Percentiles rank a stretch among this genome's conserved stretches.
These are phyloP conservation scores for Oriolus oriolus DNA, from an alignment of 2,113 vertebrate species.

Conservation along the genomic window DNA sequence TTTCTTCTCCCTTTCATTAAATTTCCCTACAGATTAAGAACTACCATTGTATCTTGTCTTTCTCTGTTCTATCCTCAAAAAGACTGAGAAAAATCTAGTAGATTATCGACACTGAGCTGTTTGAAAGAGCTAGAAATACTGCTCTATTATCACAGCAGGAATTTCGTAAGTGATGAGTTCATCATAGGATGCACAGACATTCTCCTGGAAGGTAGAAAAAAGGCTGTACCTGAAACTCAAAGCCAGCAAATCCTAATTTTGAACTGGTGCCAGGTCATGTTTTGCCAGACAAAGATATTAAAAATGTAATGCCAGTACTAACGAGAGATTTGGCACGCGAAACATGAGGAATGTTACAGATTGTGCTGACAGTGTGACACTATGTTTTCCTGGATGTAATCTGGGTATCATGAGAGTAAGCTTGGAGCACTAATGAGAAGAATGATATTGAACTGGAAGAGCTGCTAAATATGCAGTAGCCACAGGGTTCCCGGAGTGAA, in stretches of 20 bases:
- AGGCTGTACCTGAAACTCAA: conserved; percentile 46
- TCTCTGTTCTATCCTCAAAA: conserved; percentile 6
- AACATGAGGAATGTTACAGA: conserved; percentile 49
- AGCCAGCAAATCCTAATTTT: background rate
- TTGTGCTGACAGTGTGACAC: conserved; percentile 60
- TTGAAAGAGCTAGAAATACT: conserved; percentile 36
- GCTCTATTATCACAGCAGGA: conserved; percentile 54
- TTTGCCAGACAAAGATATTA: conserved; percentile 61
- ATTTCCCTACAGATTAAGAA: background rate
- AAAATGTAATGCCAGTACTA: conserved; percentile 51
- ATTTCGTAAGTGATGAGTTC: conserved; percentile 31
- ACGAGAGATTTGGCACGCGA: conserved; percentile 23
- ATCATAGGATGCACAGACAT: conserved; percentile 11
- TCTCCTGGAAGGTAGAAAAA: conserved; percentile 44
- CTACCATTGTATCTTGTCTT: background rate
- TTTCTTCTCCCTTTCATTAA: background rate
- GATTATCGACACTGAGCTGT: background rate
- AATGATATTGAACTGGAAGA: conserved; percentile 58
- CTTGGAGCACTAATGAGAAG: conserved; percentile 58
- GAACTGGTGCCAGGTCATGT: conserved; percentile 34
- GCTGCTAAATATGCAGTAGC: conserved; percentile 63
- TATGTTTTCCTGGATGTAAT: conserved; percentile 65
- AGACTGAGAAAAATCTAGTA: conserved; percentile 39
- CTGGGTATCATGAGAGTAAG: conserved; percentile 60
- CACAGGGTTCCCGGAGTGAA: conserved; percentile 57